Evolutionary conservation across 2,888 invertebrate genomes (phyloP).

Genomic region (Coleophora deauratella): DNA sequence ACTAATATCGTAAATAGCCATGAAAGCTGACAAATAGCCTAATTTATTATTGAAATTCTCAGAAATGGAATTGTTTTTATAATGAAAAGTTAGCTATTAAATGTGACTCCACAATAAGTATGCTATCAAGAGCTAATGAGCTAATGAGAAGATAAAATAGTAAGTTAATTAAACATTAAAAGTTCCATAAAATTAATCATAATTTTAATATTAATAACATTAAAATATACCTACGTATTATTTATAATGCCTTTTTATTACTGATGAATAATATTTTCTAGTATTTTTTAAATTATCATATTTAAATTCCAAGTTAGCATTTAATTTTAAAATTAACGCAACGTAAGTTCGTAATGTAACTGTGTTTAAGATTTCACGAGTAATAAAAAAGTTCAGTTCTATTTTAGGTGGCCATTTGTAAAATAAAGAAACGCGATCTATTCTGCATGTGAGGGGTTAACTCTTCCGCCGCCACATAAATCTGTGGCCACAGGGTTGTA

Average conservation of each 20-base stretch:
- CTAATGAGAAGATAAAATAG: too few relatives aligned
- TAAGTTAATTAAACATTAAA: neutral
- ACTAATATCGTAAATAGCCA: constrained; percentile 6
- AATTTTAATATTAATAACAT: too few relatives aligned
- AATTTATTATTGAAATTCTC: constrained; percentile 2
- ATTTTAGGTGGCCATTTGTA: constrained; percentile 58
- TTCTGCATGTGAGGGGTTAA: constrained; percentile 56
- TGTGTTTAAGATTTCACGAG: neutral
- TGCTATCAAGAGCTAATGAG: too few relatives aligned
- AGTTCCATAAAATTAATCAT: neutral
- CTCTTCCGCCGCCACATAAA: constrained; percentile 55
- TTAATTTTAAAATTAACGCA: too few relatives aligned
- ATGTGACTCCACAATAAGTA: too few relatives aligned
- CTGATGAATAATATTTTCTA: too few relatives aligned
- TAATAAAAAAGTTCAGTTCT: constrained; percentile 19
- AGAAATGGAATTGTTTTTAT: neutral
- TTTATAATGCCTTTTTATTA: too few relatives aligned
- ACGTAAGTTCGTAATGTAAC: too few relatives aligned
- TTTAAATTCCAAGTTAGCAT: too few relatives aligned
- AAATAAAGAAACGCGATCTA: constrained; percentile 66
- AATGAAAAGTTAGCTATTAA: too few relatives aligned
- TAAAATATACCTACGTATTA: neutral
- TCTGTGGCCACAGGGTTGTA: constrained; percentile 68
- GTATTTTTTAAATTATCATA: too few relatives aligned
- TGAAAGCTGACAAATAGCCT: constrained; percentile 3